Conservation (phyloP, 2,888 invertebrate genomes). For the Nebria salina region DNA sequence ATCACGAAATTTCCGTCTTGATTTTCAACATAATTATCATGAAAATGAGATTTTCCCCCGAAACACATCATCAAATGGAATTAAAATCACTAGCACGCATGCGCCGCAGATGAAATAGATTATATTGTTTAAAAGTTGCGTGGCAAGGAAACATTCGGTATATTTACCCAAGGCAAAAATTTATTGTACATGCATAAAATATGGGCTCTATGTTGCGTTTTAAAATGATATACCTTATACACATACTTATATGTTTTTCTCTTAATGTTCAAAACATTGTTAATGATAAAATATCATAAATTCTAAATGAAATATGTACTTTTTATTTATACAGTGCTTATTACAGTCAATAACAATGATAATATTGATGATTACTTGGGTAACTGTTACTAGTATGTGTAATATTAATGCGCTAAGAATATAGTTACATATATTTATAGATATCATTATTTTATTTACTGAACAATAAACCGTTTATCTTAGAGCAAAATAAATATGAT, state of each 20-base stretch:
- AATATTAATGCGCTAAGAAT: neutral
- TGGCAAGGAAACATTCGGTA: conserved; percentile 32
- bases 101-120: conserved; percentile 28
- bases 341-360: neutral
- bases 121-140: conserved; percentile 32
- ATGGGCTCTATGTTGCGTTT: conserved; percentile 34
- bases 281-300: neutral
- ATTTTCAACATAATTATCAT: conserved; percentile 14
- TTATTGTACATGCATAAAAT: conserved; percentile 41
- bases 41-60: neutral
- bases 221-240: conserved; percentile 27
- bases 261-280: neutral
- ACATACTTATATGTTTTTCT: neutral
- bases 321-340: neutral
- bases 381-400: neutral
- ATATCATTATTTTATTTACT: no score
- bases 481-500: no score
- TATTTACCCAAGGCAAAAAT: conserved; percentile 28
- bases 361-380: neutral
- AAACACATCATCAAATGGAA: conserved; percentile 17
- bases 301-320: neutral
- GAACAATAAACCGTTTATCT: no score
- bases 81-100: conserved; percentile 21
- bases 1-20: neutral
- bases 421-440: neutral